Conservation (phyloP, 2,113 vertebrate genomes). For the Polypterus bichir region DNA sequence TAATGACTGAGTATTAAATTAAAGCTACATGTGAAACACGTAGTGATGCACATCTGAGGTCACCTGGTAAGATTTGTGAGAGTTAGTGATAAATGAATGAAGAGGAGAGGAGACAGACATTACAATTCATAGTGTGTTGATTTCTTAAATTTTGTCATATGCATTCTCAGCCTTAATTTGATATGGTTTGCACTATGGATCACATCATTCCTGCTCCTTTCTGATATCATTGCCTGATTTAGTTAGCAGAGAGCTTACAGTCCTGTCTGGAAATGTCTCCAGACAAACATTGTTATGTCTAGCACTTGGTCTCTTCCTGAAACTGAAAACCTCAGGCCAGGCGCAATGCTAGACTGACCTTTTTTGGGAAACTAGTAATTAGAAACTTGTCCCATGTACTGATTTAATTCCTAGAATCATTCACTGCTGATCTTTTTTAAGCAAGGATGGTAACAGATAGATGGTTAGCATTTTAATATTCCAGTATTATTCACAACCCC, state of each 20-base stretch:
- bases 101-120: too few relatives aligned
- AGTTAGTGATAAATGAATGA: too few relatives aligned
- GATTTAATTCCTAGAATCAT: neutral
- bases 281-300: slow-evolving; percentile 62
- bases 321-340: slow-evolving; percentile 51
- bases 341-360: slow-evolving; percentile 47
- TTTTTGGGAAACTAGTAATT: slow-evolving; percentile 38
- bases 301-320: slow-evolving; percentile 45
- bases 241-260: slow-evolving; percentile 20
- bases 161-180: slow-evolving; percentile 3
- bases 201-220: slow-evolving; percentile 7
- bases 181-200: slow-evolving; percentile 17
- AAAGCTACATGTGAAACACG: too few relatives aligned
- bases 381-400: slow-evolving; percentile 8
- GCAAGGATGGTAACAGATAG: too few relatives aligned
- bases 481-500: too few relatives aligned
- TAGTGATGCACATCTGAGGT: too few relatives aligned
- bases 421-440: neutral
- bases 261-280: slow-evolving; percentile 60
- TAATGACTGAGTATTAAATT: too few relatives aligned
- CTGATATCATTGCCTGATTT: slow-evolving; percentile 21
- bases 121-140: too few relatives aligned
- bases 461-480: too few relatives aligned
- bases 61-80: too few relatives aligned
- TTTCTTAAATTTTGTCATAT: too few relatives aligned